A percentile compares a stretch with the other conserved stretches of the same genome.
Conservation (phyloP, 2,888 invertebrate genomes). For the Euclidia mi region DNA sequence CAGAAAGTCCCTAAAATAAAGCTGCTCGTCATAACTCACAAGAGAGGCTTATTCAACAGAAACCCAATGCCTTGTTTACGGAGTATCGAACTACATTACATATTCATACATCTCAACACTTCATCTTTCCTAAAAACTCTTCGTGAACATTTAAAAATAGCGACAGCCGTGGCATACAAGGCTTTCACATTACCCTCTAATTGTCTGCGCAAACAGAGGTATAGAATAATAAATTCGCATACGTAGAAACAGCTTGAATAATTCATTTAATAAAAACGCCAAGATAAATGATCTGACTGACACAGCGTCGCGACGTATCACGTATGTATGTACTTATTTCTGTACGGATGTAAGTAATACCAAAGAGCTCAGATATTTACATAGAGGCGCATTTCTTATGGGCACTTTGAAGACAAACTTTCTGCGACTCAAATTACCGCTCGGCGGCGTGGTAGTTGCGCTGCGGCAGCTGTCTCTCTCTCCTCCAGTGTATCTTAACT, state of each 20-base stretch:
- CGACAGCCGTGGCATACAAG: conserved; percentile 25
- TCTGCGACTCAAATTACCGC: too few species aligned
- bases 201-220: conserved; percentile 42
- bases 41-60: too few species aligned
- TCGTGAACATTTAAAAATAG: conserved; percentile 18
- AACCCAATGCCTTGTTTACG: too few species aligned
- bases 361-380: too few species aligned
- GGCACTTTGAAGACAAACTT: too few species aligned
- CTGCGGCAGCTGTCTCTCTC: too few species aligned
- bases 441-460: too few species aligned
- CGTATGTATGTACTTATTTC: conserved; percentile 25
- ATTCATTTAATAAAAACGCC: conserved; percentile 68
- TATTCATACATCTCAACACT: not conserved
- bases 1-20: too few species aligned
- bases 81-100: too few species aligned
- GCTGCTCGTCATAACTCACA: too few species aligned
- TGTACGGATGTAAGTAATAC: conserved; percentile 1
- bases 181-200: conserved; percentile 52
- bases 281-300: conserved; percentile 62
- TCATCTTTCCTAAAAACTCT: not conserved
- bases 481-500: too few species aligned
- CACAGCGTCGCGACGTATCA: conserved; percentile 50
- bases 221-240: conserved; percentile 51
- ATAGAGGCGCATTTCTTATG: too few species aligned
- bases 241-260: conserved; percentile 56